Conservation (phyloP, 2,797 vertebrate species). For the Acanthornis magna region DNA sequence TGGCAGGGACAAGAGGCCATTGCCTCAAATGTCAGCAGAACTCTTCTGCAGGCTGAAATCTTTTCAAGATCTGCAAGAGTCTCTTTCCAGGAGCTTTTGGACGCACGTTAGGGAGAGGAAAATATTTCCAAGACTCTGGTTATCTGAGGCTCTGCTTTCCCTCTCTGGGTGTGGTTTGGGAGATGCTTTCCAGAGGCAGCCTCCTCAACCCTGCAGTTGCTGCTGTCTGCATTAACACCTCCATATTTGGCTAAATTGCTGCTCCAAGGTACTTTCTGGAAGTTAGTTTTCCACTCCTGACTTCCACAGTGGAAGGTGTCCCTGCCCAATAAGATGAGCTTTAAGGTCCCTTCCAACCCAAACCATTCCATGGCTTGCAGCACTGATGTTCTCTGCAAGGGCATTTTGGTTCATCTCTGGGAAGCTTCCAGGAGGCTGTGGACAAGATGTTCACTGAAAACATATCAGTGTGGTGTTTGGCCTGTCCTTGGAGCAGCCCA, state of each 20-base stretch:
- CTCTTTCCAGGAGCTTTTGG: neutral
- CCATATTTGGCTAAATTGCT: neutral
- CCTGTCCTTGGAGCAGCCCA: neutral
- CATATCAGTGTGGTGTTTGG: neutral
- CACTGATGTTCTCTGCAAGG: neutral
- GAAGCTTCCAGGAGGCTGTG: neutral
- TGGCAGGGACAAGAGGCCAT: neutral
- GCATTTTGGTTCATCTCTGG: neutral
- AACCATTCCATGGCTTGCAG: neutral
- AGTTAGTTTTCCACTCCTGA: neutral
- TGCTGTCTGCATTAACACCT: neutral
- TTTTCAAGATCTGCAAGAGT: neutral
- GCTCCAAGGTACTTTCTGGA: neutral
- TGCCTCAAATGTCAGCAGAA: neutral
- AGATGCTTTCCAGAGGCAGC: constrained; percentile 23
- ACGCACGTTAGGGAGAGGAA: neutral
- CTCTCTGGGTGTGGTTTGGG: constrained; percentile 4
- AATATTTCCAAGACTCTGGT: neutral
- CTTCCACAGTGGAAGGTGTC: neutral
- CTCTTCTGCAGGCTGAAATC: neutral
- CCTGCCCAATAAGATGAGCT: neutral
- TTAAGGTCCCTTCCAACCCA: neutral
- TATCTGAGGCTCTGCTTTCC: constrained; percentile 1
- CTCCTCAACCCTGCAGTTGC: neutral
- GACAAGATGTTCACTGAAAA: neutral